Evolutionary conservation across 2,113 vertebrate species (phyloP).

Genomic region (Azemiops feae): DNA sequence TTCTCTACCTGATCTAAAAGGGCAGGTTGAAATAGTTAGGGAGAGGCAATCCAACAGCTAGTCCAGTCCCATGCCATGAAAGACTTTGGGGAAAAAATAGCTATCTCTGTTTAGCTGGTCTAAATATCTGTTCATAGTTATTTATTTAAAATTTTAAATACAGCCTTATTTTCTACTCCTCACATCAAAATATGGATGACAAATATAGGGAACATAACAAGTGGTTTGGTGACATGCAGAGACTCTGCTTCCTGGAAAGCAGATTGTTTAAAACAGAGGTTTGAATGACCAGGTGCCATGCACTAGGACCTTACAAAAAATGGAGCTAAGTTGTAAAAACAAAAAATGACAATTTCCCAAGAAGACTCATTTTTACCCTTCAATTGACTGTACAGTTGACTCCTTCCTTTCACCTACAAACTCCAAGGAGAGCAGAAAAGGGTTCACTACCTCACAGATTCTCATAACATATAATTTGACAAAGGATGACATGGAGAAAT

Average conservation of each 20-base stretch:
- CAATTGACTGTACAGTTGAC: neutral
- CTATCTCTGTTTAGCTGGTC: neutral
- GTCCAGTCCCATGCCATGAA: too few relatives aligned
- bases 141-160: neutral
- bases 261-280: neutral
- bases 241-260: neutral
- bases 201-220: accelerated
- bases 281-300: neutral
- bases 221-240: neutral
- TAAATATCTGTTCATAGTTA: neutral
- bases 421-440: neutral
- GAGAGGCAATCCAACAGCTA: too few relatives aligned
- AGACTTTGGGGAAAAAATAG: neutral
- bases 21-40: too few relatives aligned
- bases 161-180: neutral
- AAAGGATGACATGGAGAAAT: conserved; percentile 12
- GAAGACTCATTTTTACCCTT: neutral
- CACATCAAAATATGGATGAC: too few relatives aligned
- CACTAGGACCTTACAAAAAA: neutral
- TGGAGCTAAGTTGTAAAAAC: too few relatives aligned
- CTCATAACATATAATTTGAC: neutral
- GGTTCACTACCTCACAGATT: neutral
- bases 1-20: too few relatives aligned
- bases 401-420: neutral
- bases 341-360: neutral